These are phyloP conservation scores for Neogobius melanostomus DNA, from an alignment of 2,113 vertebrate species.

Conservation along the genomic window DNA sequence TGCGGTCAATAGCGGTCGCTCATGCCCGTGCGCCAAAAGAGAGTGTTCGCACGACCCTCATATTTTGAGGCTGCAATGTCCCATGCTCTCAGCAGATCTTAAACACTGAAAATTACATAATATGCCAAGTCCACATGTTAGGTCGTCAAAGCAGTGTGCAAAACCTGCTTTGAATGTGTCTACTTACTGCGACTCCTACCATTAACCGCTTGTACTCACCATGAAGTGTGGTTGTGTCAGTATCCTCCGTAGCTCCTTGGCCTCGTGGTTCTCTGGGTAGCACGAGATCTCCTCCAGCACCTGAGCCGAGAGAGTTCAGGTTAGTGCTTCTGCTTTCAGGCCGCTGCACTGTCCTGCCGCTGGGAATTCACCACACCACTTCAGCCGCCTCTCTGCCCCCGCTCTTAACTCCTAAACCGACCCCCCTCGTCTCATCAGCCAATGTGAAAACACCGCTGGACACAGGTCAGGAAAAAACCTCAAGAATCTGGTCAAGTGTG, in stretches of 20 bases:
- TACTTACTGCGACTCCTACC: background rate
- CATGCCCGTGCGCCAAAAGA: no score
- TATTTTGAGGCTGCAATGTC: no score
- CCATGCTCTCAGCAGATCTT: no score
- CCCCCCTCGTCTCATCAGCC: conserved; percentile 19
- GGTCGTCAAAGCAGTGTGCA: no score
- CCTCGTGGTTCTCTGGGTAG: conserved; percentile 95
- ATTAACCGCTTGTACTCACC: conserved; percentile 78
- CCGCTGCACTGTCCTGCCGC: background rate
- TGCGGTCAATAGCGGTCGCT: no score
- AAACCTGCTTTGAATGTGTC: no score
- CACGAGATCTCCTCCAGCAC: conserved; percentile 99
- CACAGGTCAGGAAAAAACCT: conserved; percentile 18
- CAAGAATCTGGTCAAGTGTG: conserved; percentile 21
- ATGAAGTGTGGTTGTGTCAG: conserved; percentile 99
- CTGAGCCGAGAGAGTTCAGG: conserved; percentile 61
- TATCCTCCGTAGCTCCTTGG: conserved; percentile 95
- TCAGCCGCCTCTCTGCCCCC: conserved; percentile 7
- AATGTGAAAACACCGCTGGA: conserved; percentile 22
- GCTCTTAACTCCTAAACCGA: conserved; percentile 23
- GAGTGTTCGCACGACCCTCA: no score
- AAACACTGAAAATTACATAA: no score
- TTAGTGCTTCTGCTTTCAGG: background rate
- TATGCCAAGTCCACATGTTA: no score
- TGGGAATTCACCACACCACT: conserved; percentile 21